phyloP scores from a whole-genome alignment of 2,797 vertebrate species.

The Siniperca scherzeri region DNA sequence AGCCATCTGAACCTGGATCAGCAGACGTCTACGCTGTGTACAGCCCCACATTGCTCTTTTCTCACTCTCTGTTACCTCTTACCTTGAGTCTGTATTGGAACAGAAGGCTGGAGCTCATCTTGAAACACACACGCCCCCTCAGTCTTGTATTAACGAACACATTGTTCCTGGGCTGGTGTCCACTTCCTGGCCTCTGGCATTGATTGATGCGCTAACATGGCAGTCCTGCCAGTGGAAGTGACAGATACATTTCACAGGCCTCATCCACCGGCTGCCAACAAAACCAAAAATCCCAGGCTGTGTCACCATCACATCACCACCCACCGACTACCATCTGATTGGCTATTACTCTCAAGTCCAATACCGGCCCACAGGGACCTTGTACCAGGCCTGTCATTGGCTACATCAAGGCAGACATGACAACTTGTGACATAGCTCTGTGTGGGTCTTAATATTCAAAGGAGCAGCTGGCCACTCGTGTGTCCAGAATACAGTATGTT shows the following conservation, averaged over 20 bases:
- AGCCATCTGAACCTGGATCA: slow-evolving; percentile 35
- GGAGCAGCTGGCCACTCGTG: neutral
- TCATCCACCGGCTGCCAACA: slow-evolving; percentile 49
- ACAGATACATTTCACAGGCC: slow-evolving; percentile 66
- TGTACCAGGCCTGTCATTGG: slow-evolving; percentile 42
- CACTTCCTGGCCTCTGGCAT: slow-evolving; percentile 46
- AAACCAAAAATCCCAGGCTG: slow-evolving; percentile 32
- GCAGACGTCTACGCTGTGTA: slow-evolving; percentile 1
- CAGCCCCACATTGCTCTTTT: neutral
- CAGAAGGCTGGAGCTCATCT: slow-evolving; percentile 32
- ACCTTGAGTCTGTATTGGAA: slow-evolving; percentile 17
- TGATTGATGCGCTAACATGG: slow-evolving; percentile 75
- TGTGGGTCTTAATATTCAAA: slow-evolving; percentile 49
- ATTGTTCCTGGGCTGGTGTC: slow-evolving; percentile 57
- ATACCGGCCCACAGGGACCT: slow-evolving; percentile 16
- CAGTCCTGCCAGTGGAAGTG: slow-evolving; percentile 65
- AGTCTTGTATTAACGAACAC: slow-evolving; percentile 57
- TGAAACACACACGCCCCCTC: slow-evolving; percentile 27
- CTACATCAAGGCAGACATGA: slow-evolving; percentile 45
- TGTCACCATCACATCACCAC: slow-evolving; percentile 53
- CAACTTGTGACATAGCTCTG: slow-evolving; percentile 24
- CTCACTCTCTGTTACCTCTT: slow-evolving; percentile 8
- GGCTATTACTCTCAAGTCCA: slow-evolving; percentile 55
- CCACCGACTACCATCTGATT: slow-evolving; percentile 52
- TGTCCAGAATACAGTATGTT: slow-evolving; percentile 24